Base-by-base conservation (phyloP, 2,113 vertebrate species). In the Hiodon tergisus region DNA sequence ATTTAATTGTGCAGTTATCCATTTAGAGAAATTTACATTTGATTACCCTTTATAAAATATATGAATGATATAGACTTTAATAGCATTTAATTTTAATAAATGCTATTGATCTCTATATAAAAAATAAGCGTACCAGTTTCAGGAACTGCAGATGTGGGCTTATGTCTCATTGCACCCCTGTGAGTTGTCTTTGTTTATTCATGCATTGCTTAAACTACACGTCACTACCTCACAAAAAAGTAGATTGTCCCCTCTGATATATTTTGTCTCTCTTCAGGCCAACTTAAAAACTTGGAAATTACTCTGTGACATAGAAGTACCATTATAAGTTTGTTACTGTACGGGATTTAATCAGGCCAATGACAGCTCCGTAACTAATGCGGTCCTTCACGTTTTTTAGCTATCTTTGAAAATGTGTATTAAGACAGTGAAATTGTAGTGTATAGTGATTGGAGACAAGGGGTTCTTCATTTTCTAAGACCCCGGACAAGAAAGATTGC, bases 351-450 rank as follows among this genome's bases (percentile, higher is more conserved):
- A 77, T 75, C 73, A 74, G 77, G 69, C 68, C 61, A 57, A 69
- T 69, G 53, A 47, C 11, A 72, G 31, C 17, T 55, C 65, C 51
- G 8, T 2, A 10, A 59, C 47, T 16, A 67, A 55, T 68, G 74
- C 69, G 8, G 68, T 53, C 31, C 73, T 74, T 77, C 61, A 16
- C 75, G 67, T 77, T 69, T 48, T 48, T 70, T 47, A 52, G 14
- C 11, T 52, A 47, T 31, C 55, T 65, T 67, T 50, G 62, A 74
- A 61, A 72, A 74, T 51, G 74, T 73, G 74, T 66, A 75, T 80
- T 86, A 80, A 92, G 92, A 93, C 92, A 93, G 92, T 93, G 91
- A 93, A 93, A 94, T 93, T 93, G 92, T 89, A 87, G 87, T 85
- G 90, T 87, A 89, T 86, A 85, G 86, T 90, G 87, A 88, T 88